A percentile compares a stretch with the other conserved stretches of the same genome.
These are phyloP conservation scores for Choloepus hoffmanni DNA, from an alignment of 2,113 vertebrate species.

Conservation along the genomic window DNA sequence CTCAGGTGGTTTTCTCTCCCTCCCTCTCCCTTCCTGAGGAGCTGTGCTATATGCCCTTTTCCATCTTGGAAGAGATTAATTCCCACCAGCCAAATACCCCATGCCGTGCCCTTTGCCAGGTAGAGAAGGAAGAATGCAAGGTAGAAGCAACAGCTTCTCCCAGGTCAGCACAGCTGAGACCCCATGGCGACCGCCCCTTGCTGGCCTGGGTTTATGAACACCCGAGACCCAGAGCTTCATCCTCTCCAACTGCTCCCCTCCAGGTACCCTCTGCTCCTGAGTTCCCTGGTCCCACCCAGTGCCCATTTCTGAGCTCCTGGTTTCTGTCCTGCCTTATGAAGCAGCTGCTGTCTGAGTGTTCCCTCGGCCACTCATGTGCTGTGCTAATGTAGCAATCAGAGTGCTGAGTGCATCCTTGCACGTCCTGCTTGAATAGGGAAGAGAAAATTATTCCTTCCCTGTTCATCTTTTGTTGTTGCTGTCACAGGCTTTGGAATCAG, in stretches of 20 bases:
- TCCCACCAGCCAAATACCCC: not conserved
- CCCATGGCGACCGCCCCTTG: not conserved
- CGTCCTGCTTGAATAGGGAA: not conserved
- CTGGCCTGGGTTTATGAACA: not conserved
- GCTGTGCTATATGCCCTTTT: not conserved
- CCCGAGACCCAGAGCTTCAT: not conserved
- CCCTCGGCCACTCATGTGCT: not conserved
- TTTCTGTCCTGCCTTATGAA: not conserved
- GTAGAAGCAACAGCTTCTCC: not conserved
- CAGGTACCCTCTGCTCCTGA: not conserved
- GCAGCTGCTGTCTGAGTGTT: not conserved
- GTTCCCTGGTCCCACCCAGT: not conserved
- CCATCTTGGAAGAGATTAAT: not conserved
- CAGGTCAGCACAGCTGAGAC: fast-evolving
- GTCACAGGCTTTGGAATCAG: not conserved
- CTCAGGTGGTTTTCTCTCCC: not conserved
- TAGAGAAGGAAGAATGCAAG: not conserved
- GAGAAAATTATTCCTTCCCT: not conserved
- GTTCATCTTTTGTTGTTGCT: not conserved
- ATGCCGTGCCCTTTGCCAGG: fast-evolving
- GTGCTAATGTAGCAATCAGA: not conserved
- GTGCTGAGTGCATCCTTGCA: not conserved
- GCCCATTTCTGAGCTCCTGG: not conserved
- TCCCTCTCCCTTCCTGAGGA: not conserved
- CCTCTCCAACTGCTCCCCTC: no score